Evolutionary conservation across 2,888 invertebrate genomes (phyloP), one percentile per base, ranked within the genome.

Genomic region (Brachypalpus laphriformis): DNA sequence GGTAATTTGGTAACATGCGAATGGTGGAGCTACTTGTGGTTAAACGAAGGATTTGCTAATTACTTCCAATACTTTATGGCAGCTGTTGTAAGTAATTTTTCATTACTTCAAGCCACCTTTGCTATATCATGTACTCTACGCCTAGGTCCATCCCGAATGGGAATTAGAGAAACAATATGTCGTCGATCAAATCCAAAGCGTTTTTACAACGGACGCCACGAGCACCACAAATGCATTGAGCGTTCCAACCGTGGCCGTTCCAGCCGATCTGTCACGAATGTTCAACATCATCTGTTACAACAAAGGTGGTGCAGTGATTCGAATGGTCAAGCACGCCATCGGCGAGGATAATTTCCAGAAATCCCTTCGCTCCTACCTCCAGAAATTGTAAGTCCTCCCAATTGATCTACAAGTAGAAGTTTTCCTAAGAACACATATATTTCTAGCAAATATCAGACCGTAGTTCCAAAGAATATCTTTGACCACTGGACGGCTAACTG

Each of bases 11-110:
- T 95, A 1, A 94, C 92, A 93, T 87, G 91, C 94, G 37, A 89
- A 77, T 59, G 91, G 91, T 96, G 93, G 93, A 92, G 88, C 87
- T 93, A 51, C 94, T 94, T 90, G 94, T 96, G 87, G 93, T 90
- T 96, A 65, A 93, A 94, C 8, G 96, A 96, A 90, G 92, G 92
- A 0, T 96, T 96, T 85, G 96, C 96, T 0, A 93, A 94, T 88
- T 96, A 94, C 90, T 95, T 96, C 88, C 95, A 97, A 90, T 96
- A 96, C 89, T 93, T 93, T 88, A 94, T 94, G 47, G 92, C 94
- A 3, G 85, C 89, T 47, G 78, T 88, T 54, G 92, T 90, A 75
- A 56, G 83, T 77, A 0, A 6, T 16, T 20, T 5, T n/a, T n/a
- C n/a, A n/a, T n/a, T n/a, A n/a, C n/a, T n/a, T n/a, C n/a, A n/a